phyloP scores from a whole-genome alignment of 1,140 invertebrate genomes.

The Hydropsyche tenuis region DNA sequence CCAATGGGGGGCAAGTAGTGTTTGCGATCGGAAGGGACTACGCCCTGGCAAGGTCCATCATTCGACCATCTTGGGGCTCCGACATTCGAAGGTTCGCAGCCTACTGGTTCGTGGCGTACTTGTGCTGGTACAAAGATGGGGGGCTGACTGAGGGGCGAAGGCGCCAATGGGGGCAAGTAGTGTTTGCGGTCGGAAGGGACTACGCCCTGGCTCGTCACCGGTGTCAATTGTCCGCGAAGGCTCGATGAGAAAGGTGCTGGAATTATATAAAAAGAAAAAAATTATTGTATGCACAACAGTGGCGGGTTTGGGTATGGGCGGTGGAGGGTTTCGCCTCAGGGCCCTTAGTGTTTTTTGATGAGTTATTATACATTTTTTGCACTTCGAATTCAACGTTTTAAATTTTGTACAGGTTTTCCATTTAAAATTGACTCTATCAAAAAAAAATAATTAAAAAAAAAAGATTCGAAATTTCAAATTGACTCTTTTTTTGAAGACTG shows the following conservation, averaged over 20 bases:
- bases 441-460: no score
- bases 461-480: no score
- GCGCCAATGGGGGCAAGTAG: conserved; percentile 20
- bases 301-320: no score
- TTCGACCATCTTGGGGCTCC: not conserved
- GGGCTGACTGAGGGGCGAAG: conserved; percentile 25
- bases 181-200: conserved; percentile 17
- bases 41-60: not conserved
- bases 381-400: no score
- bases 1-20: conserved; percentile 23
- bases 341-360: no score
- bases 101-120: conserved; percentile 6
- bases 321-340: no score
- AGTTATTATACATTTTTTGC: no score
- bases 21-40: conserved; percentile 15
- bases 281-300: no score
- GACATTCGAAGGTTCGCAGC: not conserved
- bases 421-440: no score
- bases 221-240: conserved; percentile 8
- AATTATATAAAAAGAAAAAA: no score
- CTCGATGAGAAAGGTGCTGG: conserved; percentile 17
- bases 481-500: no score
- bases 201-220: not conserved
- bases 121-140: not conserved
- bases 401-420: no score